Evolutionary conservation across 2,888 invertebrate species (phyloP).

Genomic region (Drosophila neonasuta): DNA sequence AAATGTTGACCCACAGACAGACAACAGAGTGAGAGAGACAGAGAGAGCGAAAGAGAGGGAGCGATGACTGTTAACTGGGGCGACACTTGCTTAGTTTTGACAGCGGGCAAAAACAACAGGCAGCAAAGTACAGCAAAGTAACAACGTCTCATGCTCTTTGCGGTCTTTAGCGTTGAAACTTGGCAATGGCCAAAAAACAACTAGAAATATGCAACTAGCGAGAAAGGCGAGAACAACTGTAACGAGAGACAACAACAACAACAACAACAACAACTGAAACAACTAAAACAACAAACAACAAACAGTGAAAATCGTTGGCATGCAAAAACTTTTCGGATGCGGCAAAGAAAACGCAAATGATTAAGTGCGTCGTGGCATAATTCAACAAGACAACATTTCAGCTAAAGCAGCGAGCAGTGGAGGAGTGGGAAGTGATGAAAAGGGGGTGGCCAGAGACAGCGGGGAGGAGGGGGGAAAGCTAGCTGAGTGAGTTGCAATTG

Average conservation of each 20-base stretch:
- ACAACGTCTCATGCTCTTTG: conserved; percentile 49
- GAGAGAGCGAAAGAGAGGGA: neutral
- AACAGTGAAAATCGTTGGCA: conserved; percentile 55
- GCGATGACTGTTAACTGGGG: conserved; percentile 46
- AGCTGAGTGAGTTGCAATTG: conserved; percentile 51
- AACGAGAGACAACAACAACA: conserved; percentile 9
- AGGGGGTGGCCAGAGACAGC: conserved; percentile 19
- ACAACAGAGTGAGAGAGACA: conserved; percentile 2
- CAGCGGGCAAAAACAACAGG: conserved; percentile 51
- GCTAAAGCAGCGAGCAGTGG: conserved; percentile 10
- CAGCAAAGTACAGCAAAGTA: conserved; percentile 2
- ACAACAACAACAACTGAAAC: conserved; percentile 13
- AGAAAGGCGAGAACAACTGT: conserved; percentile 17
- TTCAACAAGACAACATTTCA: conserved; percentile 70
- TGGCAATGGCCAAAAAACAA: conserved; percentile 36
- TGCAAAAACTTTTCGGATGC: conserved; percentile 71
- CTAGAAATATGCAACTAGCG: conserved; percentile 35
- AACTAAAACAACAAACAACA: conserved; percentile 31
- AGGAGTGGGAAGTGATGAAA: too few species aligned
- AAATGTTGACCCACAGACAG: conserved; percentile 68
- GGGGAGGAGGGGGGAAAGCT: neutral
- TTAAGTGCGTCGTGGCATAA: conserved; percentile 72
- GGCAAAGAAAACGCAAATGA: conserved; percentile 73
- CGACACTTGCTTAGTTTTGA: conserved; percentile 63
- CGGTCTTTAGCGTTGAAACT: conserved; percentile 61